Conservation (phyloP, 1,140 invertebrate species). For the Zophobas morio region DNA sequence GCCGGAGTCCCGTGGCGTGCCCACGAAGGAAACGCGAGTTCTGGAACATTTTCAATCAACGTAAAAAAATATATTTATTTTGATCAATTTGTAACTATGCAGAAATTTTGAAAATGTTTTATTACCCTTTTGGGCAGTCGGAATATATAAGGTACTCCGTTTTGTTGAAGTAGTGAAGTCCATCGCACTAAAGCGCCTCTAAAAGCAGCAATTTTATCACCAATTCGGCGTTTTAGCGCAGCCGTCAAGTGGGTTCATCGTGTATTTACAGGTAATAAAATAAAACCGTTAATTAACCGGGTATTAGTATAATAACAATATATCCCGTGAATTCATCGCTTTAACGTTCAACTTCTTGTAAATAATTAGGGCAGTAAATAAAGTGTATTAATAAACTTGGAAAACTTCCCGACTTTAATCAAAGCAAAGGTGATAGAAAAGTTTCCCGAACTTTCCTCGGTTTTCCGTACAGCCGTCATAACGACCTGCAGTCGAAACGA, state of each 20-base stretch:
- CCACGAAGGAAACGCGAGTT: too few species aligned
- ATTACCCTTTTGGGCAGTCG: too few species aligned
- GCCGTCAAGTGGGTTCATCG: constrained; percentile 4
- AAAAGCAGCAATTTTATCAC: constrained; percentile 21
- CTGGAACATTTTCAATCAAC: too few species aligned
- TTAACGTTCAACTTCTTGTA: constrained; percentile 4
- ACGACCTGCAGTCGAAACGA: neutral
- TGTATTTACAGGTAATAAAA: constrained; percentile 10
- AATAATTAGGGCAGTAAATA: neutral
- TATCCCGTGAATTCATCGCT: neutral
- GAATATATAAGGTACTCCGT: too few species aligned
- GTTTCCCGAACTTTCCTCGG: neutral
- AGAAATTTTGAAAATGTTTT: too few species aligned
- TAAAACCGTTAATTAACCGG: constrained; percentile 31
- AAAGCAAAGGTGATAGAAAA: constrained; percentile 27
- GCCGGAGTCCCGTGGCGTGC: too few species aligned
- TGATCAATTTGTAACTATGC: too few species aligned
- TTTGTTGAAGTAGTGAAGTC: too few species aligned
- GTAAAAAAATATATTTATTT: too few species aligned
- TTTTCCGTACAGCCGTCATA: constrained; percentile 2
- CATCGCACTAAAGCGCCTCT: neutral
- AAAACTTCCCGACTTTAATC: constrained; percentile 10
- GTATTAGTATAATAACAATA: constrained; percentile 28
- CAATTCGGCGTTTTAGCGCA: constrained; percentile 26
- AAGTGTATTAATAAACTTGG: constrained; percentile 14